Evolutionary conservation across 2,113 vertebrate genomes (phyloP).

Genomic region (Piprites chloris): DNA sequence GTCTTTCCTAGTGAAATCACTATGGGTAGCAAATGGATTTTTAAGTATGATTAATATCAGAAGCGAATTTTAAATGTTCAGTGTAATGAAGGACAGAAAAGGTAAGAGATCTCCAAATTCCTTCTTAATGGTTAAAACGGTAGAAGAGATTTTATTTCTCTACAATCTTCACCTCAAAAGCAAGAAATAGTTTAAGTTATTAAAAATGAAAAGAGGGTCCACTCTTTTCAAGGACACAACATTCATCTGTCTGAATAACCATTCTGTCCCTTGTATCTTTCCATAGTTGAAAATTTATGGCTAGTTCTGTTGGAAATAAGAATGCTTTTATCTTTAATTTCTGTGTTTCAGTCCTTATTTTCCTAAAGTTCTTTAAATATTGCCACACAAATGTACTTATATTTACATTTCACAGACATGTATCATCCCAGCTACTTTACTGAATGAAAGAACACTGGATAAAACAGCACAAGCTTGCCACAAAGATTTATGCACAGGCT

Average conservation of each 20-base stretch:
- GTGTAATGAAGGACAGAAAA: conserved; percentile 19
- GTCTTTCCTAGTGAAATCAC: background rate
- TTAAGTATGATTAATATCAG: conserved; percentile 37
- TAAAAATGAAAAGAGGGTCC: background rate
- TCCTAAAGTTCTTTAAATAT: background rate
- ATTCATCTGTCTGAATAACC: background rate
- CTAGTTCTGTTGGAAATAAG: background rate
- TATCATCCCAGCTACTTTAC: background rate
- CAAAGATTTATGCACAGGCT: background rate
- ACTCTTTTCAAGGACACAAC: background rate
- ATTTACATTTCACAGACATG: background rate
- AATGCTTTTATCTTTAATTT: background rate
- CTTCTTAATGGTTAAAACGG: background rate
- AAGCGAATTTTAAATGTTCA: conserved; percentile 36
- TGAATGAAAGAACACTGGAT: conserved; percentile 10
- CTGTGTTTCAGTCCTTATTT: background rate
- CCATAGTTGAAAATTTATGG: background rate
- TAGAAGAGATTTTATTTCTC: background rate
- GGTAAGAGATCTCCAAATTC: conserved; percentile 18
- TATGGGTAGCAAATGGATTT: conserved; percentile 22
- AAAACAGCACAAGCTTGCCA: background rate
- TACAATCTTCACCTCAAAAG: background rate
- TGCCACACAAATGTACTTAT: background rate
- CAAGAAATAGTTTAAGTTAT: conserved; percentile 21
- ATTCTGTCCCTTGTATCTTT: background rate